A percentile compares a stretch with the other conserved stretches of the same genome.
These are phyloP conservation scores for Oscheius sp. DNA, from an alignment of 2,888 invertebrate genomes.

Conservation along the genomic window DNA sequence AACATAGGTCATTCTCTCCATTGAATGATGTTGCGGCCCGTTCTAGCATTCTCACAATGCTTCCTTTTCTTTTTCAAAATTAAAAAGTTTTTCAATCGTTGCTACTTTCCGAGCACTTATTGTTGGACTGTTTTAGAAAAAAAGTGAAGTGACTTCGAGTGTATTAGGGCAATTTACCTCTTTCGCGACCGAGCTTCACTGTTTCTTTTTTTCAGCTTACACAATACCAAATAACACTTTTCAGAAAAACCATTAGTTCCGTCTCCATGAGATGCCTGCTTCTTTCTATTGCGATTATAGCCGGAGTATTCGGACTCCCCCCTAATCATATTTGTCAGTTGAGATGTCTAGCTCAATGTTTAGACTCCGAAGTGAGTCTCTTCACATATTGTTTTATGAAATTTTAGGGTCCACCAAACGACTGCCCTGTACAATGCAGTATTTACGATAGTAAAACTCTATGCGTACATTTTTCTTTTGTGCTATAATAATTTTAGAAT, in stretches of 20 bases:
- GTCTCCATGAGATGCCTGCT: constrained; percentile 25
- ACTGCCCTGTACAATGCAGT: constrained; percentile 36
- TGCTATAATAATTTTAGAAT: constrained; percentile 17
- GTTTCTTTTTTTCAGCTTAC: too few relatives aligned
- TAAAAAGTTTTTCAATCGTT: not conserved
- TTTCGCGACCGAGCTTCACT: not conserved
- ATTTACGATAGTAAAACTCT: constrained; percentile 31
- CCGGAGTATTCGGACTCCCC: constrained; percentile 29
- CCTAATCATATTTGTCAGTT: constrained; percentile 37
- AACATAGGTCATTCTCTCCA: constrained; percentile 8
- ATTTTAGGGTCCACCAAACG: constrained; percentile 25
- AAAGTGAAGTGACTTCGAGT: not conserved
- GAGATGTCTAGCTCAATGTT: constrained; percentile 43
- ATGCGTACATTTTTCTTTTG: constrained; percentile 36
- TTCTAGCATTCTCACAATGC: not conserved
- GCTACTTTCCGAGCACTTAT: too few relatives aligned
- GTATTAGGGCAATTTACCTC: constrained; percentile 2
- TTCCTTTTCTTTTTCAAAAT: not conserved
- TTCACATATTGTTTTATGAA: too few relatives aligned
- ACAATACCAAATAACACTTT: not conserved
- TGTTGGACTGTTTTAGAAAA: not conserved
- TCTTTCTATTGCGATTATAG: not conserved
- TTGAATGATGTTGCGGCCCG: constrained; percentile 15
- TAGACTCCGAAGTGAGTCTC: constrained; percentile 32
- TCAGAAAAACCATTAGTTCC: not conserved